Conservation (phyloP, 2,113 vertebrate genomes). For the Bungarus multicinctus region DNA sequence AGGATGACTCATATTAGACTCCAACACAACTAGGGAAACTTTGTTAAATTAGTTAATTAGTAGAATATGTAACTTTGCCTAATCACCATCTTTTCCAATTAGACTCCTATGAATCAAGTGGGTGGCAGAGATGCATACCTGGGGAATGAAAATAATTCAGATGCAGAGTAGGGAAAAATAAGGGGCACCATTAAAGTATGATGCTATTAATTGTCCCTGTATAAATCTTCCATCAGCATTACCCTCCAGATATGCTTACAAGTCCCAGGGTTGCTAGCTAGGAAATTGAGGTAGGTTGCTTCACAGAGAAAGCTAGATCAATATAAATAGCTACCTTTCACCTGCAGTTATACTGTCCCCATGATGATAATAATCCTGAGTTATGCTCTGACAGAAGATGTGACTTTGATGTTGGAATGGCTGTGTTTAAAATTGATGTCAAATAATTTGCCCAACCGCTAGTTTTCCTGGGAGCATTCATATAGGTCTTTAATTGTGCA, state of each 20-base stretch:
- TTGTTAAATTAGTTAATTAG: neutral
- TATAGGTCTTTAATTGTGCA: neutral
- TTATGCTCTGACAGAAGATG: conserved; percentile 10
- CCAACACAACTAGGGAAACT: neutral
- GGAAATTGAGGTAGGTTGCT: neutral
- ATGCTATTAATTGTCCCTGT: neutral
- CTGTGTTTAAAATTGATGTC: conserved; percentile 7
- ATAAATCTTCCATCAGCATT: neutral
- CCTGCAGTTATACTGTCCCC: neutral
- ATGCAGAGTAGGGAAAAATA: neutral
- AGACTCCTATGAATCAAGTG: neutral
- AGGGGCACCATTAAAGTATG: neutral
- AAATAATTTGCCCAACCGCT: neutral
- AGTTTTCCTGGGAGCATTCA: conserved; percentile 11
- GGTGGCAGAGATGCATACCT: neutral
- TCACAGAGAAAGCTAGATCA: neutral
- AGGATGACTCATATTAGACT: neutral
- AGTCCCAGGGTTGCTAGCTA: neutral
- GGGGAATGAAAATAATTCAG: neutral
- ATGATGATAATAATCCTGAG: conserved; percentile 20
- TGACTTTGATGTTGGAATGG: conserved; percentile 27
- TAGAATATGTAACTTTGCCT: neutral
- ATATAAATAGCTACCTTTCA: neutral
- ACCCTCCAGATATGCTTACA: neutral
- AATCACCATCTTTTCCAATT: neutral